These are phyloP conservation scores for Conus betulinus DNA, from an alignment of 1,140 invertebrate species.

Conservation along the genomic window DNA sequence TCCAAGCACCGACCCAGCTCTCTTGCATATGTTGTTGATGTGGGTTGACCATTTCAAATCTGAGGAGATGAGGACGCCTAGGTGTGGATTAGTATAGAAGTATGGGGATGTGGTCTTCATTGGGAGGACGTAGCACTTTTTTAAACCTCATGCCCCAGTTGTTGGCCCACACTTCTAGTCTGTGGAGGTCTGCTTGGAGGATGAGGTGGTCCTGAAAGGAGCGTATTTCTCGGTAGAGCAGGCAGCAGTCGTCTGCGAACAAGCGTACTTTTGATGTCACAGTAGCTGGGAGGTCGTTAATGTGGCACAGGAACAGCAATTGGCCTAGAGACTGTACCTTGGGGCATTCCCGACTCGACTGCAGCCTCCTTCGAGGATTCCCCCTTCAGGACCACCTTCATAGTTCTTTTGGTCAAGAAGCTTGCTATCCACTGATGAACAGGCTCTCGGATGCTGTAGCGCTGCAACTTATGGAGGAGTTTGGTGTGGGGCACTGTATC, in stretches of 20 bases:
- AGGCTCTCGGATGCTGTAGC: background rate
- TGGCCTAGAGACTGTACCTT: conserved; percentile 2
- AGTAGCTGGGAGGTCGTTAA: background rate
- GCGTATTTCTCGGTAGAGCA: background rate
- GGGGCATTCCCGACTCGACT: conserved; percentile 2
- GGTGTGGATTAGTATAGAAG: too few species aligned
- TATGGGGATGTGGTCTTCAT: too few species aligned
- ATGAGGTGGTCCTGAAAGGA: background rate
- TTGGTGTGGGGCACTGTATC: conserved; percentile 13
- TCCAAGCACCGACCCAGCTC: too few species aligned
- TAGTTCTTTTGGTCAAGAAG: background rate
- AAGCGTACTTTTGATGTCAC: background rate
- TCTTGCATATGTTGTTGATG: too few species aligned
- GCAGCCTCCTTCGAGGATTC: background rate
- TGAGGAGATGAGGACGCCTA: too few species aligned
- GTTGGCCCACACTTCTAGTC: too few species aligned
- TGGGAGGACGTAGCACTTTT: too few species aligned
- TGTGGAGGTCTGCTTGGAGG: conserved; percentile 32
- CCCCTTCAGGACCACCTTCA: background rate
- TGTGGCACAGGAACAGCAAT: conserved; percentile 7
- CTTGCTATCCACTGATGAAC: background rate
- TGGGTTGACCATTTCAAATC: too few species aligned
- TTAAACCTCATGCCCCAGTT: too few species aligned
- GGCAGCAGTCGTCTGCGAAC: too few species aligned
- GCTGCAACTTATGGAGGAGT: conserved; percentile 13